Percentiles rank a stretch among this genome's conserved stretches.
phyloP scores from a whole-genome alignment of 64 coral and sea anemone genomes.

The Montipora foliosa region DNA sequence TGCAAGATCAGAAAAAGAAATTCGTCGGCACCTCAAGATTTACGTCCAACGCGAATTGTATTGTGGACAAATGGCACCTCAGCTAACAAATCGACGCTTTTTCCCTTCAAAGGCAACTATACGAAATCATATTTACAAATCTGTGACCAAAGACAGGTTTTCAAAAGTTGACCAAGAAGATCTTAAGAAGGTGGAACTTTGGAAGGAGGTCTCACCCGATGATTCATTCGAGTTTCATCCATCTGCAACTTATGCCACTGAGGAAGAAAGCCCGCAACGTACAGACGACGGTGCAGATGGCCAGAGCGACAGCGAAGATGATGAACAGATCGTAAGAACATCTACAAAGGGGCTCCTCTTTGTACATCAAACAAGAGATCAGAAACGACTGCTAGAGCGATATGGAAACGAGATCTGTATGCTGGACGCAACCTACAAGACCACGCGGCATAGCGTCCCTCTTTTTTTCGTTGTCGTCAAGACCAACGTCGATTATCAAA shows the following conservation, averaged over 20 bases:
- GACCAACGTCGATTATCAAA: no score
- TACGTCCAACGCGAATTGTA: conserved; percentile 43
- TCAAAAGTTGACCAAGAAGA: conserved; percentile 47
- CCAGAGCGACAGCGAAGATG: neutral
- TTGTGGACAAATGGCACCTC: neutral
- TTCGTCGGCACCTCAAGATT: conserved; percentile 40
- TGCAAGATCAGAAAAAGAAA: conserved; percentile 40
- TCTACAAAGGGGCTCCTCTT: neutral
- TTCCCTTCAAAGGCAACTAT: conserved; percentile 19
- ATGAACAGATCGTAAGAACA: neutral
- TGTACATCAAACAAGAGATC: no score
- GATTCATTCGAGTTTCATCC: conserved; percentile 15
- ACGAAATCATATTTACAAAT: conserved; percentile 61
- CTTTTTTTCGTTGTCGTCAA: no score
- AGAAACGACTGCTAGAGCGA: no score
- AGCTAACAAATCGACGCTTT: conserved; percentile 24
- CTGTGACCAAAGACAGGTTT: conserved; percentile 19
- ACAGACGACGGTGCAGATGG: neutral
- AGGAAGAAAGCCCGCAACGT: neutral
- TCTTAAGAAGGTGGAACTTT: conserved; percentile 27
- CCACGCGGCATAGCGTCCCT: no score
- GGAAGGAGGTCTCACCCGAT: neutral
- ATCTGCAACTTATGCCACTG: neutral
- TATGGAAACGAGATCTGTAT: no score
- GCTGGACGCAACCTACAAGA: no score